These are phyloP conservation scores for Entosphenus tridentatus DNA, from an alignment of 2,113 vertebrate genomes.

Conservation along the genomic window DNA sequence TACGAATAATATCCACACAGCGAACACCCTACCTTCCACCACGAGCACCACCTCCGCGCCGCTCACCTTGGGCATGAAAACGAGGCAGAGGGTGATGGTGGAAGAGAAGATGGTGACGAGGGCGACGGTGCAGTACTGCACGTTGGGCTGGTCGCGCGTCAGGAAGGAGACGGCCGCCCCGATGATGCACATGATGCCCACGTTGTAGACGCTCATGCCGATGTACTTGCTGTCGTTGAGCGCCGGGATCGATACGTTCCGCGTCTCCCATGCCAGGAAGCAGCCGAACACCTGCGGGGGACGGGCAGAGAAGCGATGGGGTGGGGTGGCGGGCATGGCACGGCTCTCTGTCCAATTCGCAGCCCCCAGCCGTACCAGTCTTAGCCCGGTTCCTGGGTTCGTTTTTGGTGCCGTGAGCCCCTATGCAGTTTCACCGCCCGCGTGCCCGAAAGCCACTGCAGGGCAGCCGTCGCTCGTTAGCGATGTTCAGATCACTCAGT, in stretches of 20 bases:
- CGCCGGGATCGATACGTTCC: constrained; percentile 92
- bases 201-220: constrained; percentile 96
- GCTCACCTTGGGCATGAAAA: constrained; percentile 88
- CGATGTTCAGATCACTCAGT: too few relatives aligned
- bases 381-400: too few relatives aligned
- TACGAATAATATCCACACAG: too few relatives aligned
- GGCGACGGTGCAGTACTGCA: constrained; percentile 97
- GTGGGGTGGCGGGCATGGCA: too few relatives aligned
- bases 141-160: constrained; percentile 87
- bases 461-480: too few relatives aligned
- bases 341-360: too few relatives aligned
- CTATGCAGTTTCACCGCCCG: too few relatives aligned
- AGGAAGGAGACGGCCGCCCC: constrained; percentile 90
- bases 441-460: too few relatives aligned
- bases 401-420: too few relatives aligned
- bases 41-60: not conserved
- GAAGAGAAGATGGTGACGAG: constrained; percentile 99
- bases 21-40: too few relatives aligned
- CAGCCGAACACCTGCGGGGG: constrained; percentile 60
- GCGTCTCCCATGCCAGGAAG: constrained; percentile 91
- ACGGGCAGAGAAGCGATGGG: too few relatives aligned
- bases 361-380: too few relatives aligned
- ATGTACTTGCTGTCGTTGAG: constrained; percentile 99
- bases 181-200: constrained; percentile 99
- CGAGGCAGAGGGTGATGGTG: constrained; percentile 93